Base-by-base conservation (phyloP, 92 coral and sea anemone species). In the Epizoanthus fatuus region DNA sequence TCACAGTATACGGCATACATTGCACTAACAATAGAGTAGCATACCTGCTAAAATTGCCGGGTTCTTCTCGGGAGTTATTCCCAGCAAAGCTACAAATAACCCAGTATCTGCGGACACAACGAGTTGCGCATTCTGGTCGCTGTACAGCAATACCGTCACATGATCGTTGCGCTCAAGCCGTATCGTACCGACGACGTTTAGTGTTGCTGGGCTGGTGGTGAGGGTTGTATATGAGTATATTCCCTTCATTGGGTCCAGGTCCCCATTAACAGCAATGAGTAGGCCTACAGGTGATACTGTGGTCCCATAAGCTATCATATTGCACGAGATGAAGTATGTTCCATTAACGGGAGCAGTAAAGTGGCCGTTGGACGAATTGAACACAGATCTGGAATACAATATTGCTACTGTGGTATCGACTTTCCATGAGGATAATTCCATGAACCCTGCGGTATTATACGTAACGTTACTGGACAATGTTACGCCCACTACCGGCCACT, bases 301-400 rank as follows among this genome's bases (percentile, higher is more conserved):
- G 25, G 69, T 60, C 10, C 71, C 82, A 42, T 59, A 42, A 32
- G 58, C 70, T 40, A 77, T 77, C 82, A 77, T 20, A 12, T 77
- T 77, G n/a, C 82, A 60, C 70, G 82, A 77, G 57, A 77, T 64
- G 25, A 77, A 77, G 68, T 77, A 77, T 12, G 64, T 42, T 6
- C 81, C 81, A 76, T 58, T 40, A 32, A 38, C 69, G 17, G 81
- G 81, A 40, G 81, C 81, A n/a, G 69, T 60, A 40, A 76, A 76
- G 3, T 59, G 49, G n/a, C 81, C 81, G 45, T 58, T 60, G 8
- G 42, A 37, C 19, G 82, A 40, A 40, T 77, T 14, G 19, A 59
- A 77, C 4, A 60, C 25, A 1, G 69, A 42, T 17, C 25, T 60
- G 8, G 7, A 77, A 39, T 32, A 17, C 1, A 35, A 19, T 19